Conservation (phyloP, 1,140 invertebrate genomes). For the Frieseomelitta varia region DNA sequence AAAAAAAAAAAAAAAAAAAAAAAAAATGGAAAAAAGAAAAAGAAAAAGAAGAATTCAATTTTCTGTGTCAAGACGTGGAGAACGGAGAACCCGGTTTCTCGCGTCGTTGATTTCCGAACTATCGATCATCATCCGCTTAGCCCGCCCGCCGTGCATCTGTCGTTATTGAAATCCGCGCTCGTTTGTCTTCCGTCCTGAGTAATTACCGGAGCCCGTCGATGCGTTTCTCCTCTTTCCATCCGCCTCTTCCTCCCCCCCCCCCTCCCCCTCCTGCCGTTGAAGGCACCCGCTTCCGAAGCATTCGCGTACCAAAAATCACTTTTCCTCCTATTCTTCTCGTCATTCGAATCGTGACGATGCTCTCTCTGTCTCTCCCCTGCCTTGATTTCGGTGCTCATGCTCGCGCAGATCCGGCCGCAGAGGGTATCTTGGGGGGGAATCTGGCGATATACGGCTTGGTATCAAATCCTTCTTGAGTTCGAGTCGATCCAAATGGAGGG, state of each 20-base stretch:
- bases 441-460: background rate
- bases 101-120: conserved; percentile 46
- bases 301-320: background rate
- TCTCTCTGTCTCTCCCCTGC: too few species aligned
- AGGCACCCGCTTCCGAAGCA: background rate
- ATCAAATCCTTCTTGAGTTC: background rate
- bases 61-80: background rate
- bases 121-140: conserved; percentile 54
- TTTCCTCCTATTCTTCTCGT: background rate
- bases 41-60: background rate
- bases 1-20: too few species aligned
- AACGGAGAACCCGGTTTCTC: conserved; percentile 29
- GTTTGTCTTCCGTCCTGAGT: conserved; percentile 48
- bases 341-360: background rate
- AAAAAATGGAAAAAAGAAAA: background rate
- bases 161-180: conserved; percentile 51
- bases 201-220: conserved; percentile 40
- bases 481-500: background rate
- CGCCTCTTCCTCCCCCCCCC: too few species aligned
- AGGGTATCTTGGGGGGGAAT: background rate
- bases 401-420: background rate
- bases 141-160: conserved; percentile 41
- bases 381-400: background rate
- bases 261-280: too few species aligned
- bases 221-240: background rate